phyloP scores from a whole-genome alignment of 2,113 vertebrate genomes.

The Bufo bufo region DNA sequence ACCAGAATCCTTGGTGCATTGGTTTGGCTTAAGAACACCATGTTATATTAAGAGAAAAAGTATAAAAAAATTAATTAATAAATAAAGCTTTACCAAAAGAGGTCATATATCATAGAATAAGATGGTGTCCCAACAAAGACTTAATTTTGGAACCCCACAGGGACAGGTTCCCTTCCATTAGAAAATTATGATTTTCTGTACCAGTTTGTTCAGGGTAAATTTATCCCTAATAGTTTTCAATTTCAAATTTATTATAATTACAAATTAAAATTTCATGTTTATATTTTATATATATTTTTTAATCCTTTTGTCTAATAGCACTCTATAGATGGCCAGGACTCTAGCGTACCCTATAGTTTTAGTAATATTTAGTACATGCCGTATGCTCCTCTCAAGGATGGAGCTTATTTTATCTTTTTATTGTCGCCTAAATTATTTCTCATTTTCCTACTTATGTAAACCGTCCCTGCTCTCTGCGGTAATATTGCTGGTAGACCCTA shows the following conservation, averaged over 20 bases:
- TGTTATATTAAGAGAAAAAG: too few species aligned
- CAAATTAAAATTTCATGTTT: not conserved
- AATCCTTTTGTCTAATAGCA: not conserved
- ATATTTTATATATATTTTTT: not conserved
- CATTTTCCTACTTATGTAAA: not conserved
- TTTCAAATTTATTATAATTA: not conserved
- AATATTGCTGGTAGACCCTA: not conserved
- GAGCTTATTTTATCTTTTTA: not conserved
- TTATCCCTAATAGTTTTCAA: not conserved
- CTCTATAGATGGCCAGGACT: not conserved
- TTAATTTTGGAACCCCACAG: not conserved
- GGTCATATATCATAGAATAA: too few species aligned
- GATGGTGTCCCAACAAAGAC: too few species aligned
- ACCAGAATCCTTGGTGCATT: not conserved
- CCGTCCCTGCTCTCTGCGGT: not conserved
- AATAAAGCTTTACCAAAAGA: too few species aligned
- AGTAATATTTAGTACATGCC: not conserved
- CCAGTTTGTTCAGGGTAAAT: not conserved
- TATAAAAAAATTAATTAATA: too few species aligned
- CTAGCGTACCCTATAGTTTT: not conserved
- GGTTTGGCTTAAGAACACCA: too few species aligned
- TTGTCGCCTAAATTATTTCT: not conserved
- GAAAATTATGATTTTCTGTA: not conserved
- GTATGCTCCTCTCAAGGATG: not conserved
- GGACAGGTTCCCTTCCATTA: not conserved